These are phyloP conservation scores for Pectinophora gossypiella DNA, from an alignment of 1,140 invertebrate species.

Conservation along the genomic window DNA sequence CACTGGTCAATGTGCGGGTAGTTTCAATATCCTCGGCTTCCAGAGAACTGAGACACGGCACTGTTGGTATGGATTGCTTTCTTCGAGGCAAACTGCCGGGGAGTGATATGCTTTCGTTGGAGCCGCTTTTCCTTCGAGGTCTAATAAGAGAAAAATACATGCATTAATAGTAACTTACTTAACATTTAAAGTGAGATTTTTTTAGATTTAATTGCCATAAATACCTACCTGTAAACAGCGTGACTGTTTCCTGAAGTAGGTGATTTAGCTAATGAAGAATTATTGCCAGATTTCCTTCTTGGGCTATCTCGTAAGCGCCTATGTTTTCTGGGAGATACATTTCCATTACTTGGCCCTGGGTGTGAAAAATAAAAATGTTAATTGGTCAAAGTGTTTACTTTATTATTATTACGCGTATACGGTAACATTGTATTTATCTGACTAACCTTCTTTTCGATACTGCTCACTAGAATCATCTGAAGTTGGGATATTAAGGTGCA, in stretches of 20 bases:
- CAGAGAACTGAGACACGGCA: conserved; percentile 65
- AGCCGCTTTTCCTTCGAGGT: conserved; percentile 68
- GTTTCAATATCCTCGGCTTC: conserved; percentile 75
- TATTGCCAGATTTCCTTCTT: conserved; percentile 77
- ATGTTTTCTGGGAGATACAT: conserved; percentile 75
- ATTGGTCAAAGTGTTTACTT: not conserved
- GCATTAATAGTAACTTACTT: not conserved
- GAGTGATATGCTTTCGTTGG: conserved; percentile 77
- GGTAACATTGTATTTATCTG: not conserved
- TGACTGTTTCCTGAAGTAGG: conserved; percentile 62
- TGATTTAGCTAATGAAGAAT: conserved; percentile 60
- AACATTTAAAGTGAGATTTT: not conserved
- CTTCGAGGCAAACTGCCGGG: conserved; percentile 80
- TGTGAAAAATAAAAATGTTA: conserved; percentile 12
- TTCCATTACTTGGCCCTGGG: conserved; percentile 55
- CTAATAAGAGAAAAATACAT: conserved; percentile 20
- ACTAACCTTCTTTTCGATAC: conserved; percentile 64
- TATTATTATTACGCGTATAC: not conserved
- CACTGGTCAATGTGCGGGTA: conserved; percentile 43
- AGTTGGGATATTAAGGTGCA: conserved; percentile 76
- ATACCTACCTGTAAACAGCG: conserved; percentile 45
- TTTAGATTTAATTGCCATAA: not conserved
- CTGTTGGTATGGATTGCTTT: conserved; percentile 77
- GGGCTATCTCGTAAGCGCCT: conserved; percentile 81
- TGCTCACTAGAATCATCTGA: conserved; percentile 82